Percentiles rank a stretch among this genome's conserved stretches.
Evolutionary conservation across 2,797 vertebrate genomes (phyloP).

Genomic region (Xiphorhynchus erythropygius): DNA sequence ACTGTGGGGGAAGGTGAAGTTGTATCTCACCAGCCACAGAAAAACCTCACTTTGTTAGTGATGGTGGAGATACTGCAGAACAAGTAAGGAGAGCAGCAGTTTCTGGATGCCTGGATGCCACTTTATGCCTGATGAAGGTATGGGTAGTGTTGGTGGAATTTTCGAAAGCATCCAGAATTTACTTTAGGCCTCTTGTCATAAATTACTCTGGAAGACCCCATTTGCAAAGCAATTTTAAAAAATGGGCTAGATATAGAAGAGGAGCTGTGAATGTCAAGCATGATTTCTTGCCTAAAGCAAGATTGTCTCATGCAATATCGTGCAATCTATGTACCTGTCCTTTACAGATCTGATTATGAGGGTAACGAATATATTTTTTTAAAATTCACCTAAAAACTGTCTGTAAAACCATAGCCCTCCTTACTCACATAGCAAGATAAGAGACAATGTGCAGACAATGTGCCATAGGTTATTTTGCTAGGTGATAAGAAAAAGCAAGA

Average conservation of each 20-base stretch:
- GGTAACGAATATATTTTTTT: neutral
- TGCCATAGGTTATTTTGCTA: constrained; percentile 28
- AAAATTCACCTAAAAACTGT: neutral
- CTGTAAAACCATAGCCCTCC: neutral
- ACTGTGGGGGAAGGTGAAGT: neutral
- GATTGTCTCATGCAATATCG: neutral
- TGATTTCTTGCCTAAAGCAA: constrained; percentile 10
- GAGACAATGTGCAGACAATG: neutral
- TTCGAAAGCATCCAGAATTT: neutral
- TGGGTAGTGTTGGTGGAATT: neutral
- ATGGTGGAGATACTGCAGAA: neutral
- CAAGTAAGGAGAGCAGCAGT: neutral
- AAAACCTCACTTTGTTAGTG: neutral
- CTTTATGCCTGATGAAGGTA: neutral
- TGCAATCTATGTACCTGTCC: neutral
- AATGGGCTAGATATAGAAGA: neutral
- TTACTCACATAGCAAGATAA: neutral
- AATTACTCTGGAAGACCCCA: neutral
- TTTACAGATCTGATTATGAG: constrained; percentile 4
- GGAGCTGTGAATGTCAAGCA: neutral
- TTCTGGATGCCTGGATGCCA: neutral
- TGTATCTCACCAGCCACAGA: neutral
- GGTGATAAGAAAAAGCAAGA: constrained; percentile 30
- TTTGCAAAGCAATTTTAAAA: neutral
- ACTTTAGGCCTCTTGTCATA: neutral